These are phyloP conservation scores for Lutjanus argentimaculatus DNA, from an alignment of 2,797 vertebrate genomes.

Conservation along the genomic window DNA sequence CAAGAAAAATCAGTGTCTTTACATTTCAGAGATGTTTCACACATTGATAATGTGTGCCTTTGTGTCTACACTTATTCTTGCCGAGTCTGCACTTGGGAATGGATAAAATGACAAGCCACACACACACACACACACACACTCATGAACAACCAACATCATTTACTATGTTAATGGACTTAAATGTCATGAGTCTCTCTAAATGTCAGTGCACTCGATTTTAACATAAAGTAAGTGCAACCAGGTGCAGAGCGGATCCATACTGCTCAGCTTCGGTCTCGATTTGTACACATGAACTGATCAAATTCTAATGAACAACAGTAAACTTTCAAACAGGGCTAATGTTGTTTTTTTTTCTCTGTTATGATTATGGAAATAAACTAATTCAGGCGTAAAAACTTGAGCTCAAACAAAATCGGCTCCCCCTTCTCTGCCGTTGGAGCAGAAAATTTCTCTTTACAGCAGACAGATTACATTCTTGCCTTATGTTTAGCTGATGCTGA, in stretches of 20 bases:
- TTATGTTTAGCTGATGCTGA: slow-evolving; percentile 46
- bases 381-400: slow-evolving; percentile 46
- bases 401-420: slow-evolving; percentile 42
- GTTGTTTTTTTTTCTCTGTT: slow-evolving; percentile 17
- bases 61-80: slow-evolving; percentile 27
- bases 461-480: slow-evolving; percentile 38
- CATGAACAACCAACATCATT: slow-evolving; percentile 59
- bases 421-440: slow-evolving; percentile 35
- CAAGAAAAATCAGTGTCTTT: not conserved
- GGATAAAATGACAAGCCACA: slow-evolving; percentile 36
- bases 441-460: slow-evolving; percentile 51
- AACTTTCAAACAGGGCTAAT: slow-evolving; percentile 14
- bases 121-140: slow-evolving; percentile 22
- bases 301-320: slow-evolving; percentile 18
- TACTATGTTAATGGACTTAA: slow-evolving; percentile 73
- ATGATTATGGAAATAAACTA: slow-evolving; percentile 51
- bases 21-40: not conserved
- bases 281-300: slow-evolving; percentile 7
- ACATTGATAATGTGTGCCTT: not conserved
- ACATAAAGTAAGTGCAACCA: slow-evolving; percentile 42
- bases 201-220: slow-evolving; percentile 72
- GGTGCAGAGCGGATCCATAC: slow-evolving; percentile 46
- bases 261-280: not conserved
- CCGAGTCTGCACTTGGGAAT: slow-evolving; percentile 22
- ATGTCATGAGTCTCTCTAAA: slow-evolving; percentile 73